Base-by-base conservation (phyloP, 2,888 invertebrate genomes). In the Brachylomia viminalis region DNA sequence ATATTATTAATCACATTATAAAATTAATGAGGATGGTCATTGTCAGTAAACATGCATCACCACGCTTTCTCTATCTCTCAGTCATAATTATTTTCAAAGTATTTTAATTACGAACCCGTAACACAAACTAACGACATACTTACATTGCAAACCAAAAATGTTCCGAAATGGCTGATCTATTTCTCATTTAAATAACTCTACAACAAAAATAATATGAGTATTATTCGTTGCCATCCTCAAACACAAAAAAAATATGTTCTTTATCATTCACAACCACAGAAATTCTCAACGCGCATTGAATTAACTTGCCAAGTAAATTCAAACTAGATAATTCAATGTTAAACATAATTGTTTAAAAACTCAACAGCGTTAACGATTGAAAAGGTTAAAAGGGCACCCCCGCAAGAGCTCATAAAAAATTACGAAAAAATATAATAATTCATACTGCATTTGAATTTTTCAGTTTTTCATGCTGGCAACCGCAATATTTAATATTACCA, bases 391-490 rank as follows among this genome's bases (percentile, higher is more conserved):
- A 66, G 52, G 15, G 5, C 47, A 45, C 30, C 38, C 15, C 38
- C 15, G 23, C 33, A 49, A 49, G 17, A 74, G 49, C 45, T 56
- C 59, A 66, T 65, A 62, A 62, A 67, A 66, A 80, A 67, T 67
- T 71, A 71, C 47, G 17, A 61, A 68, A 45, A 45, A n/a, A n/a
- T n/a, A 67, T 54, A 71, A 68, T 62, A 70, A 65, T 85, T 72
- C 59, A 64, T 56, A 71, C 38, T 54, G n/a, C 56, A 82, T 54
- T 62, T 42, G 20, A 4, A 72, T 47, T 81, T 47, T 81, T 62
- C 0, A 56, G 23, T 85, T 82, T 81, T 85, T 82, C 38, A 54
- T 23, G 10, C 67, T 56, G 58, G 75, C 38, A 66, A 62, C 84
- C 56, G 23, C 52, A 6, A 45, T 33, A 13, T 70, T 80, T 33